A percentile compares a stretch with the other conserved stretches of the same genome.
Conservation (phyloP, 2,888 invertebrate species). For the Ptychoptera contaminata region DNA sequence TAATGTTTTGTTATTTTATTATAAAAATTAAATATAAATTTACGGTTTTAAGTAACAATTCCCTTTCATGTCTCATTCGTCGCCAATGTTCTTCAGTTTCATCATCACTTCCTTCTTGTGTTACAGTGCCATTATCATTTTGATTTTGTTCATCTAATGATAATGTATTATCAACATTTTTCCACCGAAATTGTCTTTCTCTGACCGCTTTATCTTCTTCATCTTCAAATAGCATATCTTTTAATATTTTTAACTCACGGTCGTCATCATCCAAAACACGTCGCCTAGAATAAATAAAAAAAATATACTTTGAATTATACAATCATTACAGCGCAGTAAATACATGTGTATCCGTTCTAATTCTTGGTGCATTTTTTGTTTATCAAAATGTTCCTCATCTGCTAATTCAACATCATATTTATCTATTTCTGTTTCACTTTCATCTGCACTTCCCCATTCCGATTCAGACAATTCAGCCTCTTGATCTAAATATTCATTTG, state of each 20-base stretch:
- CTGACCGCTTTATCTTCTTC: slow-evolving; percentile 67
- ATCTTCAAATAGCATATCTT: slow-evolving; percentile 79
- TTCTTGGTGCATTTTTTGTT: slow-evolving; percentile 59
- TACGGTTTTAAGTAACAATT: slow-evolving; percentile 46
- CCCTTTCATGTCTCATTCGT: slow-evolving; percentile 61
- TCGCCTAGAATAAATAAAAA: slow-evolving; percentile 34
- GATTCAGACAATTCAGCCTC: slow-evolving; percentile 88
- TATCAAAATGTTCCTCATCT: slow-evolving; percentile 69
- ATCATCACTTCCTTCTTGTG: slow-evolving; percentile 36
- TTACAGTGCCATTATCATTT: slow-evolving; percentile 44
- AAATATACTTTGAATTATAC: neutral
- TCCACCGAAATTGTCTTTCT: slow-evolving; percentile 74
- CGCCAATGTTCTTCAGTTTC: slow-evolving; percentile 70
- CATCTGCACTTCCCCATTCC: slow-evolving; percentile 79
- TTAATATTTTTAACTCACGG: slow-evolving; percentile 62
- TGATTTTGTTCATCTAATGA: slow-evolving; percentile 28
- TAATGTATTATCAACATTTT: slow-evolving; percentile 44
- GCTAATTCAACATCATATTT: slow-evolving; percentile 69
- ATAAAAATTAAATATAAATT: no score
- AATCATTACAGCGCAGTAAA: slow-evolving; percentile 21
- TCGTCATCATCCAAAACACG: slow-evolving; percentile 78
- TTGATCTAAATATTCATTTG: slow-evolving; percentile 60
- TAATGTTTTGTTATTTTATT: no score
- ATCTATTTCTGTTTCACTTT: slow-evolving; percentile 68
- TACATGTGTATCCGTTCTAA: slow-evolving; percentile 76